Conservation (phyloP, 2,797 vertebrate species). For the Phataginus tricuspis region DNA sequence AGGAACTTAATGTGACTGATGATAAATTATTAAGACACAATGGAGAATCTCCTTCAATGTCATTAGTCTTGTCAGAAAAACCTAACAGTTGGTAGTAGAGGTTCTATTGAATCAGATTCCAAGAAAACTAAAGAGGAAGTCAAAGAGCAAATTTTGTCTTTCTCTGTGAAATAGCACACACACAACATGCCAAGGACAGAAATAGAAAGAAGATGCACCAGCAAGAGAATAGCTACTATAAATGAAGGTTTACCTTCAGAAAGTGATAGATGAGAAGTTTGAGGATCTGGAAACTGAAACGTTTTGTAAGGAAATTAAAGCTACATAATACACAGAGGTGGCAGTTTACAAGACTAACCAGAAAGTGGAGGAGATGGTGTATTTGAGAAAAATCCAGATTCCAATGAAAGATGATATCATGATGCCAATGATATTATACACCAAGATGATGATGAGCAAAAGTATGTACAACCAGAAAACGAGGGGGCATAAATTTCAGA, state of each 20-base stretch:
- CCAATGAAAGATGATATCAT: not conserved
- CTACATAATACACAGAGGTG: not conserved
- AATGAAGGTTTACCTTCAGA: not conserved
- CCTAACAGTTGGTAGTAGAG: not conserved
- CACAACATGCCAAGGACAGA: not conserved
- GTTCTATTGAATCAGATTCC: not conserved
- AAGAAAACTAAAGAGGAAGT: not conserved
- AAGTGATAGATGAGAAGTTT: not conserved
- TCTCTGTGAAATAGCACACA: not conserved
- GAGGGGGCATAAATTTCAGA: not conserved
- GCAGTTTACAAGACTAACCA: not conserved
- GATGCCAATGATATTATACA: not conserved
- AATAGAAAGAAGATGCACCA: not conserved
- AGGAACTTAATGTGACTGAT: conserved; percentile 93
- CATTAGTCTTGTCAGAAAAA: not conserved
- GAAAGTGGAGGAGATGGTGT: not conserved
- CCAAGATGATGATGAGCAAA: not conserved
- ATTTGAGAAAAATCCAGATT: not conserved
- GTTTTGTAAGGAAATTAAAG: not conserved
- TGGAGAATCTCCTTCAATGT: not conserved
- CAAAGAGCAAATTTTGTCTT: not conserved
- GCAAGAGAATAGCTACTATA: not conserved
- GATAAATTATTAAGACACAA: conserved; percentile 90
- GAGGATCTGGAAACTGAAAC: not conserved
- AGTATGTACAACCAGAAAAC: not conserved